These are phyloP conservation scores for Cephalopachus bancanus DNA, from an alignment of 2,797 vertebrate species.

Conservation along the genomic window DNA sequence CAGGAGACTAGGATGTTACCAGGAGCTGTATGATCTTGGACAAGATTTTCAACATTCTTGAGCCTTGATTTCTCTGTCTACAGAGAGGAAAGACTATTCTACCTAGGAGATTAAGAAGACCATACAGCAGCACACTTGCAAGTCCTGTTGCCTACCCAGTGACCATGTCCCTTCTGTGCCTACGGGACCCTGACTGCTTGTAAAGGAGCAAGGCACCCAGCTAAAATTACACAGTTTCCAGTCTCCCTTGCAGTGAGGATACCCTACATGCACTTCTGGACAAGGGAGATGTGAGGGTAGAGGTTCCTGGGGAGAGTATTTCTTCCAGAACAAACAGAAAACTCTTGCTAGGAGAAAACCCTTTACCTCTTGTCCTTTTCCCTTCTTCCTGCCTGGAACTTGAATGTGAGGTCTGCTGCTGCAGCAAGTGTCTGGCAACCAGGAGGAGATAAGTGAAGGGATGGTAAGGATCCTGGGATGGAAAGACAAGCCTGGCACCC, in stretches of 20 bases:
- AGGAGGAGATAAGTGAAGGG: background rate
- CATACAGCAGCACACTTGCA: accelerated
- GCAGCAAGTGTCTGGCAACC: background rate
- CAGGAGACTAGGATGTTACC: background rate
- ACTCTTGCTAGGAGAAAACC: background rate
- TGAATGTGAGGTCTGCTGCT: background rate
- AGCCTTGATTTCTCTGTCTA: background rate
- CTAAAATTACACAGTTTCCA: background rate
- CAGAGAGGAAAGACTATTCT: background rate
- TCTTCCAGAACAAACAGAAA: background rate
- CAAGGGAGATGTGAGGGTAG: accelerated
- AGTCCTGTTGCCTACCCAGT: accelerated
- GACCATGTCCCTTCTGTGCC: no score
- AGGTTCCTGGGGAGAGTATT: background rate
- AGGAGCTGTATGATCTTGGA: background rate
- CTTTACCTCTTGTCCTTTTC: background rate
- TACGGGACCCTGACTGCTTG: no score
- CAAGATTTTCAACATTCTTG: background rate
- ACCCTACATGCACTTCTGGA: background rate
- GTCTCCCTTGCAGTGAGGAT: background rate
- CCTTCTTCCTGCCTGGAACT: background rate
- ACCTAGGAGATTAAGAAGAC: background rate
- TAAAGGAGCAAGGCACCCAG: background rate
- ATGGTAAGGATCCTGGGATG: background rate
- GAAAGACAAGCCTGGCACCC: background rate